Base-by-base conservation (phyloP, 2,888 invertebrate genomes). In the Nephrotoma guestfalica region DNA sequence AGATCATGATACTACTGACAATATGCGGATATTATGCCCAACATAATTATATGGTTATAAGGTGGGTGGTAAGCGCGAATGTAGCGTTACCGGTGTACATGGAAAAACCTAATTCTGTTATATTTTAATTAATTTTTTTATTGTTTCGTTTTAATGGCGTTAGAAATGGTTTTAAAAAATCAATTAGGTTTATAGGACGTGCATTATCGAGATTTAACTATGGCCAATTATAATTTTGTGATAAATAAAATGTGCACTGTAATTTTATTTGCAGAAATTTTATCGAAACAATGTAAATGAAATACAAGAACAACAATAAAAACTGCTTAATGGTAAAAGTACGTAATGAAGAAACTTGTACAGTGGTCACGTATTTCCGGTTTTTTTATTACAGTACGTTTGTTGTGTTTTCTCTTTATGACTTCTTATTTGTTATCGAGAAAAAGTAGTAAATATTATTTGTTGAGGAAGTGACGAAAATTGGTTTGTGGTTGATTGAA, bases 361-460 rank as follows among this genome's bases (percentile, higher is more conserved):
- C n/a, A 84, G 40, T 84, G 83, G 83, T 84, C 83, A 84, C 83
- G 83, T 84, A 41, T 40, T 84, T 84, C 83, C 83, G 83, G 83
- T 84, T 47, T 47, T n/a, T 47, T 13, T 47, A 13, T 30, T 30
- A 3, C 11, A n/a, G 11, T n/a, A 11, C 11, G n/a, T 47, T 47
- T 47, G n/a, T 47, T 47, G 2, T 47, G 11, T 47, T 1, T 47
- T 47, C 47, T n/a, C 4, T 47, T 47, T 47, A 30, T 30, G 30
- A 30, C 30, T 57, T 57, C 18, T 18, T 18, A 6, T 15, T 6
- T 57, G 30, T 13, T 71, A 15, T 57, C 51, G 51, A 15, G 6
- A 57, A 5, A 57, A 57, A 0, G 15, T 18, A 57, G 7, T 15
- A 6, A 15, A 57, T 18, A 57, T 57, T 6, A 57, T 57, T 15